phyloP scores from a whole-genome alignment of 2,888 invertebrate species.

The Drosophila merina region DNA sequence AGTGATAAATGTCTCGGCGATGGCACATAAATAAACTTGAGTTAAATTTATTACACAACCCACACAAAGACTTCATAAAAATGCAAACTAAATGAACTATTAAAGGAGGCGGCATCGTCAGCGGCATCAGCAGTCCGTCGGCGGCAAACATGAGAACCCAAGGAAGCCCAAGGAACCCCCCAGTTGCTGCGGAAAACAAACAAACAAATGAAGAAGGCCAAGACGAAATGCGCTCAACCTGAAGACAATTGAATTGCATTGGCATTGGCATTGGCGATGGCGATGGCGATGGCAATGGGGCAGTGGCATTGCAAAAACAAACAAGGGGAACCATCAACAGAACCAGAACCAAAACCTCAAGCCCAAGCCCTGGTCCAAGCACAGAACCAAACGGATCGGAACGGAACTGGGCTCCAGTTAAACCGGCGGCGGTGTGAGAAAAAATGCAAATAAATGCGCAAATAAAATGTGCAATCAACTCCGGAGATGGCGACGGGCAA shows the following conservation, averaged over 20 bases:
- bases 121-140: slow-evolving; percentile 43
- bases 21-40: slow-evolving; percentile 78
- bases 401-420: slow-evolving; percentile 9
- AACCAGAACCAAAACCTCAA: background rate
- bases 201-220: slow-evolving; percentile 49
- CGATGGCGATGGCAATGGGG: slow-evolving; percentile 27
- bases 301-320: slow-evolving; percentile 34
- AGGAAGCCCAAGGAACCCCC: slow-evolving; percentile 34
- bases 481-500: slow-evolving; percentile 48
- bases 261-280: slow-evolving; percentile 16
- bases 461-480: slow-evolving; percentile 80
- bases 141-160: slow-evolving; percentile 75
- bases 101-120: slow-evolving; percentile 47
- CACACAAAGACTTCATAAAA: slow-evolving; percentile 81
- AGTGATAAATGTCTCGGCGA: slow-evolving; percentile 79
- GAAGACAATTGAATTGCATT: slow-evolving; percentile 73
- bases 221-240: slow-evolving; percentile 37
- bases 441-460: slow-evolving; percentile 81
- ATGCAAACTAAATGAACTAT: slow-evolving; percentile 80
- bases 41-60: slow-evolving; percentile 80
- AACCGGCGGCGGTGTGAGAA: slow-evolving; percentile 71
- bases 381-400: slow-evolving; percentile 19
- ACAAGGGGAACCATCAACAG: slow-evolving; percentile 46
- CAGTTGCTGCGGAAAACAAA: slow-evolving; percentile 24
- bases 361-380: slow-evolving; percentile 10